A percentile compares a stretch with the other conserved stretches of the same genome.
These are phyloP conservation scores for Nomada hirtipes DNA, from an alignment of 2,888 invertebrate genomes.

Conservation along the genomic window DNA sequence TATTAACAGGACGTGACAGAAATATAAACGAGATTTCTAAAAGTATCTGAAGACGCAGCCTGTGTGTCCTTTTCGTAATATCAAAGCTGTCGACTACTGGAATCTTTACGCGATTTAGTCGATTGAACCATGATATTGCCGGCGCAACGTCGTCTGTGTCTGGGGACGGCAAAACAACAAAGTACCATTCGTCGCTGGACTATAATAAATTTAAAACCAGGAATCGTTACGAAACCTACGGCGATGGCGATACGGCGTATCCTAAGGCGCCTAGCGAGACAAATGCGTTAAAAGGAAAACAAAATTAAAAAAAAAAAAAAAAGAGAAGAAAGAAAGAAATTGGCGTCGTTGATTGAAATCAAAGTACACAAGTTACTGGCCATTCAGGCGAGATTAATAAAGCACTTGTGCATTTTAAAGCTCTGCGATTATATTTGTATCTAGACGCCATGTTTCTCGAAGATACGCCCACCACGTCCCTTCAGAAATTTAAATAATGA, in stretches of 20 bases:
- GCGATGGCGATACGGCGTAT: slow-evolving; percentile 68
- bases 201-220: slow-evolving; percentile 72
- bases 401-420: slow-evolving; percentile 67
- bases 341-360: slow-evolving; percentile 48
- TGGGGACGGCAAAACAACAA: slow-evolving; percentile 83
- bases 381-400: slow-evolving; percentile 61
- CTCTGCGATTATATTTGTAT: slow-evolving; percentile 56
- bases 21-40: slow-evolving; percentile 69
- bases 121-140: slow-evolving; percentile 67
- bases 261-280: slow-evolving; percentile 61
- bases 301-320: slow-evolving; percentile 5
- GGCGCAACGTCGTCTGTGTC: slow-evolving; percentile 73
- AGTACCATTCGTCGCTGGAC: slow-evolving; percentile 83
- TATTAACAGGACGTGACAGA: slow-evolving; percentile 47
- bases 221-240: slow-evolving; percentile 65
- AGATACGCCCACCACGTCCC: slow-evolving; percentile 63
- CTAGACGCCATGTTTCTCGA: slow-evolving; percentile 58
- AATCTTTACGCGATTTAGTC: slow-evolving; percentile 63
- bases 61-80: slow-evolving; percentile 54
- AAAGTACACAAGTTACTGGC: slow-evolving; percentile 68
- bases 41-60: slow-evolving; percentile 75
- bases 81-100: slow-evolving; percentile 60
- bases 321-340: slow-evolving; percentile 28
- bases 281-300: slow-evolving; percentile 33
- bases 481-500: slow-evolving; percentile 75